Base-by-base conservation (phyloP, 2,888 invertebrate species). In the Hirtodrosophila cameraria region DNA sequence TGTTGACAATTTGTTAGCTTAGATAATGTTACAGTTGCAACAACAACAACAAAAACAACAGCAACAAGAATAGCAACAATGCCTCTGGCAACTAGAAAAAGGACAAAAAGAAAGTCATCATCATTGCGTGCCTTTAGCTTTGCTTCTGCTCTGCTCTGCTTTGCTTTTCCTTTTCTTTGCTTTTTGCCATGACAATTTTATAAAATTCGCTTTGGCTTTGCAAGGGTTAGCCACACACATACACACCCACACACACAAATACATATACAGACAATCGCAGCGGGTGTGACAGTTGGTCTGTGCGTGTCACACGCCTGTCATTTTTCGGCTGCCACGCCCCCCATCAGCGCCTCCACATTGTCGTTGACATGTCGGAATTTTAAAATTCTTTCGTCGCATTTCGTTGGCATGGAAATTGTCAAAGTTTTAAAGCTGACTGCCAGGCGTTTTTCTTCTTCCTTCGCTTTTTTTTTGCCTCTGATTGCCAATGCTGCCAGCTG, bases 1-100 rank as follows among this genome's bases (percentile, higher is more conserved):
- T 88, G 88, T 86, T 87, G 88, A 87, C 83, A 88, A 88, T 88
- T 88, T 88, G 85, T 86, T 87, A 78, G 75, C 79, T 87, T 75
- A 81, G 82, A 86, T 86, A 86, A 86, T 85, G 82, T 68, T 73
- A 71, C 69, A 70, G 57, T 65, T 70, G 62, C 65, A 71, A 46
- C 57, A 65, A 49, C 54, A 58, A 55, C 45, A 66, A 9, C 15
- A 42, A 12, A 31, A 43, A 36, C 33, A 38, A 27, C 43, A 61
- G 18, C 53, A 60, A 50, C 30, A n/a, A n/a, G n/a, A n/a, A n/a
- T n/a, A 61, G 33, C 33, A 54, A 55, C 64, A 52, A 50, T 49
- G 71, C 71, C 48, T 42, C 35, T 38, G 35, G 70, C 54, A 48
- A 52, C 45, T 39, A 30, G 28, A 42, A 50, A 39, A 50, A 46